A percentile compares a stretch with the other conserved stretches of the same genome.
These are phyloP conservation scores for Nesogale talazaci DNA, from an alignment of 2,113 vertebrate species.

Conservation along the genomic window DNA sequence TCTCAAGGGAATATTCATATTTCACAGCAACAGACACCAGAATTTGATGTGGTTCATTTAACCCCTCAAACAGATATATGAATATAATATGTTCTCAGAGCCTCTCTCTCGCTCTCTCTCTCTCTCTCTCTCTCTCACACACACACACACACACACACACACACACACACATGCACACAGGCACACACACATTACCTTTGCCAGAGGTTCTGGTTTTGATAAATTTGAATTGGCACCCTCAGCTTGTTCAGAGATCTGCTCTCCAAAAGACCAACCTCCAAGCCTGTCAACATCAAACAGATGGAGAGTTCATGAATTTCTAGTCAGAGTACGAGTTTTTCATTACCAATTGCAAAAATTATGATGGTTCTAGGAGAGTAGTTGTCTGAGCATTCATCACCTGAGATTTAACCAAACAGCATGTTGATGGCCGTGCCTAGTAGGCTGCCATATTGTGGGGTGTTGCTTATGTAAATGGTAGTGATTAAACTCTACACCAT, in stretches of 20 bases:
- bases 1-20: background rate
- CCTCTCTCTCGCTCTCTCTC: too few species aligned
- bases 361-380: rapidly evolving
- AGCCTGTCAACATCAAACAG: constrained; percentile 75
- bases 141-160: too few species aligned
- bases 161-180: too few species aligned
- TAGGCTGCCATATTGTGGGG: rapidly evolving
- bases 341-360: rapidly evolving
- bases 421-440: too few species aligned
- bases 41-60: background rate
- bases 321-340: background rate
- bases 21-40: background rate
- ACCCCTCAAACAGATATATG: background rate
- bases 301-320: background rate
- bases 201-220: constrained; percentile 63
- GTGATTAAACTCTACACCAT: rapidly evolving
- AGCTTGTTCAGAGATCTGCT: constrained; percentile 2
- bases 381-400: background rate
- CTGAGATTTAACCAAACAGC: rapidly evolving
- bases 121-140: too few species aligned
- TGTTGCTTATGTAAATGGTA: background rate
- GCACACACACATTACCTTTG: constrained; percentile 81
- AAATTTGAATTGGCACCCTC: constrained; percentile 36
- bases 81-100: background rate
- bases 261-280: constrained; percentile 87